phyloP scores from a whole-genome alignment of 1,140 invertebrate species.

The Coboldia fuscipes region DNA sequence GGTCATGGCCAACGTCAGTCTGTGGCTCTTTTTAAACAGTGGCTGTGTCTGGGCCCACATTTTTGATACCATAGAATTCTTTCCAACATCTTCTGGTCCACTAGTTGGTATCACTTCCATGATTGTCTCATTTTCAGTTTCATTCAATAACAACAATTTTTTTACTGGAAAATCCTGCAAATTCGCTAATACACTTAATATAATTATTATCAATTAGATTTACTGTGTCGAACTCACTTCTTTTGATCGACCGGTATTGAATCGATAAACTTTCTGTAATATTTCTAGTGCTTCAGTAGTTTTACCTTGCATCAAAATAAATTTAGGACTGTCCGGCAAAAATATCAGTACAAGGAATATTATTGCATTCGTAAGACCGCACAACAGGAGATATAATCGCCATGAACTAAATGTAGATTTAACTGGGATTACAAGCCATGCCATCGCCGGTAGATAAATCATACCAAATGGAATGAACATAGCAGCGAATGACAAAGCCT shows the following conservation, averaged over 20 bases:
- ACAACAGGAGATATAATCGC: constrained; percentile 34
- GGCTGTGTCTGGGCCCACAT: constrained; percentile 25
- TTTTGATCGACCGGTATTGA: constrained; percentile 27
- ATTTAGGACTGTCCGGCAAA: constrained; percentile 59
- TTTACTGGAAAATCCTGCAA: constrained; percentile 10
- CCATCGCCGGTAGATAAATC: constrained; percentile 37
- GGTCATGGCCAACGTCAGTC: constrained; percentile 29
- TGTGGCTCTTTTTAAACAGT: constrained; percentile 24
- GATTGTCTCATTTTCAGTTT: too few relatives aligned
- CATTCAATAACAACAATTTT: too few relatives aligned
- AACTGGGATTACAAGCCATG: constrained; percentile 35
- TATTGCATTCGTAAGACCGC: constrained; percentile 29
- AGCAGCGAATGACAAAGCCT: constrained; percentile 30
- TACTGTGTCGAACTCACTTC: constrained; percentile 3
- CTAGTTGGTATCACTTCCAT: too few relatives aligned
- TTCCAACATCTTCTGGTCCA: constrained; percentile 9
- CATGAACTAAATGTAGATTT: constrained; percentile 33
- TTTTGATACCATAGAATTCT: constrained; percentile 10
- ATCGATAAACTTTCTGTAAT: constrained; percentile 31
- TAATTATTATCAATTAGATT: background rate
- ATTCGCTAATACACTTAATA: background rate
- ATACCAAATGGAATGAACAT: constrained; percentile 41
- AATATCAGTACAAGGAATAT: constrained; percentile 26
- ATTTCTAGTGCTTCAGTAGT: constrained; percentile 32
- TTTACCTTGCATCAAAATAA: constrained; percentile 36